phyloP scores from a whole-genome alignment of 2,113 vertebrate genomes.

The Perognathus longimembris region DNA sequence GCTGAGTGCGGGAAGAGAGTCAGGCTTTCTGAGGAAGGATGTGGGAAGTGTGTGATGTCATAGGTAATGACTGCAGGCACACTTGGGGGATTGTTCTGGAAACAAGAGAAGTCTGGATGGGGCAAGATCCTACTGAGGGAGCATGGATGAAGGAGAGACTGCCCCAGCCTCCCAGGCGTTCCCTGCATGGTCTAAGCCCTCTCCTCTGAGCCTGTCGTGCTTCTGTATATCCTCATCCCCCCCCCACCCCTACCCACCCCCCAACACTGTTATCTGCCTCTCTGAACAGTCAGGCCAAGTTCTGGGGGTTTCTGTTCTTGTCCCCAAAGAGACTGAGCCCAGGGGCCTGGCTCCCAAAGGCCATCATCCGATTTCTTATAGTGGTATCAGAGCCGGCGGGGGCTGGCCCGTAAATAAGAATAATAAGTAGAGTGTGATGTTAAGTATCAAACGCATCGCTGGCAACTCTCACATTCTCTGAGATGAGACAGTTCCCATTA shows the following conservation, averaged over 20 bases:
- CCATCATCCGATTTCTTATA: not conserved
- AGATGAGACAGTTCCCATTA: conserved; percentile 71
- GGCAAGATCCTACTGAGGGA: not conserved
- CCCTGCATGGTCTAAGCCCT: not conserved
- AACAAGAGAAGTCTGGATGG: not conserved
- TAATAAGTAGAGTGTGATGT: conserved; percentile 57
- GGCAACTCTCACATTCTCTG: not conserved
- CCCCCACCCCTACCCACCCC: no score
- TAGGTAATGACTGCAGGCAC: not conserved
- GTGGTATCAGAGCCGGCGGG: not conserved
- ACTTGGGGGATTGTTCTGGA: not conserved
- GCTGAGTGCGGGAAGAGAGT: not conserved
- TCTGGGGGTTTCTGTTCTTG: not conserved
- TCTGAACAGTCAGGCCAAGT: not conserved
- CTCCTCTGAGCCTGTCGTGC: not conserved
- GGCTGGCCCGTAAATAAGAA: not conserved
- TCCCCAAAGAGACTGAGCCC: not conserved
- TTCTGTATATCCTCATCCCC: not conserved
- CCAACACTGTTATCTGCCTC: no score
- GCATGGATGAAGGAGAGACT: not conserved
- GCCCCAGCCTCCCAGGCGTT: not conserved
- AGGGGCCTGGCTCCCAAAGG: not conserved
- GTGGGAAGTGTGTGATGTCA: not conserved
- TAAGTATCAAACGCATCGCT: conserved; percentile 60
- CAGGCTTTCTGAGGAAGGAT: not conserved